These are phyloP conservation scores for Protonemura montana DNA, from an alignment of 2,888 invertebrate genomes.

Conservation along the genomic window DNA sequence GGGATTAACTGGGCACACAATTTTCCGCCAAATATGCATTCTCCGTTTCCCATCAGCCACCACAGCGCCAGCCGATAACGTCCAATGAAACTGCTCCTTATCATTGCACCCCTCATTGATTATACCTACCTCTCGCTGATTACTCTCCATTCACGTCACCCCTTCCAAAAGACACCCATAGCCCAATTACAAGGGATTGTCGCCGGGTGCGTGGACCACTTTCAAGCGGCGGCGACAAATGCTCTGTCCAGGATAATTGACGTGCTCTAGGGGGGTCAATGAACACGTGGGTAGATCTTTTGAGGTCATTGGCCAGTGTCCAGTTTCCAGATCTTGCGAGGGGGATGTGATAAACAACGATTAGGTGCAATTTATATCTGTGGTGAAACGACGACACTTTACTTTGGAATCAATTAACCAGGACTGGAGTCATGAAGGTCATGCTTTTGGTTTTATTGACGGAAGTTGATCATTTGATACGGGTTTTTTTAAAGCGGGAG, in stretches of 20 bases:
- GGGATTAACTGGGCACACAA: background rate
- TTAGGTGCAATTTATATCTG: too few relatives aligned
- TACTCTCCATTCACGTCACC: background rate
- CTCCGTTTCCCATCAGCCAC: background rate
- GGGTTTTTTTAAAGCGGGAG: too few relatives aligned
- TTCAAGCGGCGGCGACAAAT: background rate
- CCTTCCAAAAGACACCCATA: background rate
- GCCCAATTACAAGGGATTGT: background rate
- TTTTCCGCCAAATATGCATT: background rate
- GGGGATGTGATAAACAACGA: too few relatives aligned
- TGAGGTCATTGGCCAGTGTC: background rate
- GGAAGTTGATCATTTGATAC: too few relatives aligned
- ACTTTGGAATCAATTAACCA: too few relatives aligned
- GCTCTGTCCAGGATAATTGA: background rate
- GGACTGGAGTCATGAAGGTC: too few relatives aligned
- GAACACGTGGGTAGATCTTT: background rate
- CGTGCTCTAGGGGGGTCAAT: background rate
- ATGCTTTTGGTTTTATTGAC: too few relatives aligned
- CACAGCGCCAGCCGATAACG: background rate
- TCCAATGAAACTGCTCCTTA: too few relatives aligned
- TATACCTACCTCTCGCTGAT: background rate
- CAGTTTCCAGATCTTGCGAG: too few relatives aligned
- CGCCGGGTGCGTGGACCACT: background rate
- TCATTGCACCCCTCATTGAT: too few relatives aligned
- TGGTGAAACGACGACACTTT: too few relatives aligned